Evolutionary conservation across 2,888 invertebrate species (phyloP).

Genomic region (Amblyjoppa fuscipennis): DNA sequence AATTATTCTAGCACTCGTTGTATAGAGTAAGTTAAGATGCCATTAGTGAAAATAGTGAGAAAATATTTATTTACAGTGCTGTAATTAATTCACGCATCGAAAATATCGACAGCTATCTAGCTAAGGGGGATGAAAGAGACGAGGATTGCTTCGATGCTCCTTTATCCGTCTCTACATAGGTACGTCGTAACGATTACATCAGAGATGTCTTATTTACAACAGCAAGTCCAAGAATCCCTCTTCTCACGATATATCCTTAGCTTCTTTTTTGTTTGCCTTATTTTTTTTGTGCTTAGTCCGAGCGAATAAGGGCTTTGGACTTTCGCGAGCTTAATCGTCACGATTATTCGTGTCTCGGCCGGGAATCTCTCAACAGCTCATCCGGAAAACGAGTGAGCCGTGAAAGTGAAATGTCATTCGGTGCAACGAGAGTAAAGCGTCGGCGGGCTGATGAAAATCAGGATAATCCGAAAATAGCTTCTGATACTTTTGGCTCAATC

Average conservation of each 20-base stretch:
- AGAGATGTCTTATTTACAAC: constrained; percentile 71
- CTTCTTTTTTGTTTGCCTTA: constrained; percentile 3
- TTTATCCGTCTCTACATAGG: constrained; percentile 68
- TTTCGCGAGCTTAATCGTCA: constrained; percentile 68
- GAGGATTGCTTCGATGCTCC: constrained; percentile 28
- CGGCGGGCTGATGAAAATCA: too few relatives aligned
- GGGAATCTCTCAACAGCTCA: constrained; percentile 70
- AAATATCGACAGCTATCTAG: too few relatives aligned
- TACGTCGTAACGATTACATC: constrained; percentile 81
- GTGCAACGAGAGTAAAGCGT: constrained; percentile 37
- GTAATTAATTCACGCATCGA: too few relatives aligned
- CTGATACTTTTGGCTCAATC: too few relatives aligned
- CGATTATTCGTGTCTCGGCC: constrained; percentile 69
- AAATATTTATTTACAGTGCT: too few relatives aligned
- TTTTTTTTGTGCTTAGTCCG: constrained; percentile 40
- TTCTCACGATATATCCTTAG: constrained; percentile 39
- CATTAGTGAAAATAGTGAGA: too few relatives aligned
- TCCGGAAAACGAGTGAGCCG: constrained; percentile 59
- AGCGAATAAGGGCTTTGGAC: constrained; percentile 63
- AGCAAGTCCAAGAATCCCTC: constrained; percentile 31
- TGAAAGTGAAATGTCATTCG: constrained; percentile 53
- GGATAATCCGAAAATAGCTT: too few relatives aligned
- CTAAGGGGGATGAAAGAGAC: constrained; percentile 11
- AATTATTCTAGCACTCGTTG: too few relatives aligned
- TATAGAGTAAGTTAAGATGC: too few relatives aligned